Base-by-base conservation (phyloP, 2,113 vertebrate genomes). In the Strigops habroptila region DNA sequence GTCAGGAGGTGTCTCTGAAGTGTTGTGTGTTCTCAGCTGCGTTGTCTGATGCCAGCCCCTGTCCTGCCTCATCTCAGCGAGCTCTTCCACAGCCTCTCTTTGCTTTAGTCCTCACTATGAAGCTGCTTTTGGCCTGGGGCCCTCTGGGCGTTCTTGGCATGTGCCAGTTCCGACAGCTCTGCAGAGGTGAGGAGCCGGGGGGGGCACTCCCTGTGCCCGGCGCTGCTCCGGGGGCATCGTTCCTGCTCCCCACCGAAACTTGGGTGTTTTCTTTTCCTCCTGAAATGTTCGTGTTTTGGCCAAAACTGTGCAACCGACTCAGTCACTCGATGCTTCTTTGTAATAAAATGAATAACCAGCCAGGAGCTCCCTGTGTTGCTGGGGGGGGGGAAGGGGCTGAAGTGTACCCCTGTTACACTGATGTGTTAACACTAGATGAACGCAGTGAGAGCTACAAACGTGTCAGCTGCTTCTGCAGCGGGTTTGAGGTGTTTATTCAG, bases 321-420 rank as follows among this genome's bases (percentile, higher is more conserved):
- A 1, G 30, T 75, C 73, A 46, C 37, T 57, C 90, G 92, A 81
- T 35, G 81, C 51, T 62, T 49, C 31, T 90, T 93, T 94, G 25
- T 96, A 95, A 96, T 86, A 87, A 96, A 94, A 75, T 9, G 19
- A 28, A 0, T 37, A 30, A 64, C 10, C 37, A 55, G 43, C 64
- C 35, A 12, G 5, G 37, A 41, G 49, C 22, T 57, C 3, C 19
- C 5, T 39, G 0, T 78, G 1, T 74, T 21, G 35, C 31, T 55
- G 0, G 1, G 52, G 62, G 65, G 48, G n/a, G 49, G 25, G 9
- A 25, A 39, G 39, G 55, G 53, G 55, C 19, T 30, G 1, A 7
- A n/a, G 55, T 10, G 9, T 43, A 15, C 43, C 43, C 14, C 13
- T 43, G 43, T 21, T 13, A 31, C 12, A 53, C 21, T 59, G 55